Percentiles rank a stretch among this genome's conserved stretches.
phyloP scores from a whole-genome alignment of 2,888 invertebrate genomes.

The Neoaliturus tenellus region DNA sequence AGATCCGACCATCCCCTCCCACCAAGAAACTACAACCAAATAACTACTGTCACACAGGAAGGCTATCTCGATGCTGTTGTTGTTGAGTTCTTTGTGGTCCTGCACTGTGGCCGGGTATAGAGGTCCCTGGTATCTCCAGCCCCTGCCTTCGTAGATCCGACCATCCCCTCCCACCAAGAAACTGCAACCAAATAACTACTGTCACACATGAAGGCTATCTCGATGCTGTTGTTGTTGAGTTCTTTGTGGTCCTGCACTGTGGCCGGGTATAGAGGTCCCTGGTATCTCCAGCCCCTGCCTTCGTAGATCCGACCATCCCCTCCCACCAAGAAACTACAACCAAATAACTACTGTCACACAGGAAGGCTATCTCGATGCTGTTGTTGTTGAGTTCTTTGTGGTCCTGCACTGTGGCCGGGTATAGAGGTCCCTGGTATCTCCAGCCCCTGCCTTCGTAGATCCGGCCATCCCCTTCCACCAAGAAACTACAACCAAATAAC shows the following conservation, averaged over 20 bases:
- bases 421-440: background rate
- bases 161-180: constrained; percentile 1
- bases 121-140: background rate
- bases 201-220: too few relatives aligned
- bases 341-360: too few relatives aligned
- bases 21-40: background rate
- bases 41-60: too few relatives aligned
- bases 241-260: background rate
- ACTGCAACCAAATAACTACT: too few relatives aligned
- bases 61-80: too few relatives aligned
- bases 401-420: background rate
- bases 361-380: too few relatives aligned
- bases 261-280: background rate
- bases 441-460: background rate
- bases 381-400: background rate
- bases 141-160: background rate
- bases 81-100: background rate
- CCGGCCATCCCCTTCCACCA: background rate
- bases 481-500: too few relatives aligned
- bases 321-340: background rate
- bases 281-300: background rate
- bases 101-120: background rate
- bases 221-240: background rate
- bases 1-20: background rate
- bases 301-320: background rate